Evolutionary conservation across 2,113 vertebrate genomes (phyloP).

Genomic region (Myotis lucifugus): DNA sequence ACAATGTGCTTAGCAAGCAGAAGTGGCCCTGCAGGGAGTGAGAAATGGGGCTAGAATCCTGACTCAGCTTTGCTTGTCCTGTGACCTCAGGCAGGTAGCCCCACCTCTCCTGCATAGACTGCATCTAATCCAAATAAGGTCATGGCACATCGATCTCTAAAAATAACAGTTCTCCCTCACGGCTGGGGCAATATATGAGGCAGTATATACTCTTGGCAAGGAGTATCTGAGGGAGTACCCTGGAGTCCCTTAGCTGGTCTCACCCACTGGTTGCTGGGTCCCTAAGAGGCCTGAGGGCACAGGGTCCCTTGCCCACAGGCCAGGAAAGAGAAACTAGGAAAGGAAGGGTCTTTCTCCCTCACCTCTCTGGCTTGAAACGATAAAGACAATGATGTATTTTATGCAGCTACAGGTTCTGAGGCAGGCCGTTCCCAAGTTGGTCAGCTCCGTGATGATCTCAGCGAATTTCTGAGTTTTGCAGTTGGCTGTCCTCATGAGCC

Average conservation of each 20-base stretch:
- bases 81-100: neutral
- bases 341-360: neutral
- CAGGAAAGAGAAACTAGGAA: neutral
- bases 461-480: rapidly evolving
- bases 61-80: neutral
- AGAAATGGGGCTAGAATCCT: neutral
- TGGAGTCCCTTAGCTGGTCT: neutral
- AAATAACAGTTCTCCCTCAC: neutral
- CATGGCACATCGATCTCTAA: neutral
- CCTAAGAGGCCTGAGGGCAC: neutral
- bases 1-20: neutral
- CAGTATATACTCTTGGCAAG: neutral
- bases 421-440: rapidly evolving
- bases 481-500: neutral
- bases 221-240: neutral
- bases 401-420: neutral
- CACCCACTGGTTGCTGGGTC: neutral
- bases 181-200: neutral
- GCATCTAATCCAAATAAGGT: neutral
- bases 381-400: neutral
- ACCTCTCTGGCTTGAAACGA: neutral
- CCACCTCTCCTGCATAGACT: neutral
- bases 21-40: neutral
- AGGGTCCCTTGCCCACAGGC: neutral
- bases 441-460: rapidly evolving